Percentiles rank a stretch among this genome's conserved stretches.
Evolutionary conservation across 2,113 vertebrate genomes (phyloP).

Genomic region (Madoqua kirkii): DNA sequence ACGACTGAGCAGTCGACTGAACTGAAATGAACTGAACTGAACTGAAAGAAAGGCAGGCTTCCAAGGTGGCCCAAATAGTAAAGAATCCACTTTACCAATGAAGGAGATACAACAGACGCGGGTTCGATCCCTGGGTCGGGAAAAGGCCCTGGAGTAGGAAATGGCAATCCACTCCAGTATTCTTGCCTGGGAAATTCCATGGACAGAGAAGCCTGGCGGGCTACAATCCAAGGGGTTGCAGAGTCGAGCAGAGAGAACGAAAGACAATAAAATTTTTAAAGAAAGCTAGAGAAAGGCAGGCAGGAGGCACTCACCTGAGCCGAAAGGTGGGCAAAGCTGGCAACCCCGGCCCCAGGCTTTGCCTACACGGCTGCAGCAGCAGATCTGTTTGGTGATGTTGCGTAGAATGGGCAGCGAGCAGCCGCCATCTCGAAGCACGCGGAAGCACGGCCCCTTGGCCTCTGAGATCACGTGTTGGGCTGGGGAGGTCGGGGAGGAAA

Average conservation of each 20-base stretch:
- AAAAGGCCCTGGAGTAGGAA: background rate
- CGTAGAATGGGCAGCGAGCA: slow-evolving; percentile 90
- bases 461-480: slow-evolving; percentile 91
- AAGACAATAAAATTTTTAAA: too few relatives aligned
- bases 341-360: slow-evolving; percentile 90
- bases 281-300: background rate
- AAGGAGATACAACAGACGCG: background rate
- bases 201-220: background rate
- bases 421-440: slow-evolving; percentile 81
- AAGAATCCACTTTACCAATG: background rate
- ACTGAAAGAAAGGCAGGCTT: background rate
- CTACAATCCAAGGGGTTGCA: background rate
- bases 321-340: slow-evolving; percentile 86
- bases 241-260: background rate
- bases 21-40: background rate
- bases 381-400: slow-evolving; percentile 95
- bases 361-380: slow-evolving; percentile 93
- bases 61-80: background rate
- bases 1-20: background rate
- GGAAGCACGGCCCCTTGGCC: slow-evolving; percentile 89
- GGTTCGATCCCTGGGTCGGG: background rate
- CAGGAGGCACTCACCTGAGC: slow-evolving; percentile 80
- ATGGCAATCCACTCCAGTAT: background rate
- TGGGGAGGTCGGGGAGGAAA: slow-evolving; percentile 57
- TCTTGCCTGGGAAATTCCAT: background rate